Evolutionary conservation across 2,888 invertebrate species (phyloP).

Genomic region (Psococerastis gibbosa): DNA sequence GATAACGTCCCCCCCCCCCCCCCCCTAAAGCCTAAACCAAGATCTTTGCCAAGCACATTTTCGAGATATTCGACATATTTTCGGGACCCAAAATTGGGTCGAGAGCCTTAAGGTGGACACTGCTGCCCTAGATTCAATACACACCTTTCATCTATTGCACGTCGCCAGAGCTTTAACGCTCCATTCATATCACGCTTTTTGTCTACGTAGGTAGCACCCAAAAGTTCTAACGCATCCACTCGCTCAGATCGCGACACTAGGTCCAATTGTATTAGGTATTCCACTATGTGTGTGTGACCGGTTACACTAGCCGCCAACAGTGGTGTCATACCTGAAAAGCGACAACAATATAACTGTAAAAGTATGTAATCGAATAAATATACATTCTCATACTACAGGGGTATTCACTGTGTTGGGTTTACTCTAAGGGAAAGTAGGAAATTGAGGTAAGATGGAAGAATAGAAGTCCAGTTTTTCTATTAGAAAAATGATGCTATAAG

Average conservation of each 20-base stretch:
- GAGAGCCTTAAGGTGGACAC: too few relatives aligned
- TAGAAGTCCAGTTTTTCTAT: too few relatives aligned
- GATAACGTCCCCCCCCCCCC: background rate
- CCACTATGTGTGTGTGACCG: conserved; percentile 84
- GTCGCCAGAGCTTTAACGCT: conserved; percentile 73
- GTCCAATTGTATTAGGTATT: conserved; percentile 61
- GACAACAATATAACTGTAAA: conserved; percentile 11
- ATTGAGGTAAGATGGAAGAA: too few relatives aligned
- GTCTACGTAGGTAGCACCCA: conserved; percentile 93
- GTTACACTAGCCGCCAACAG: conserved; percentile 82
- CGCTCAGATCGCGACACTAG: conserved; percentile 56
- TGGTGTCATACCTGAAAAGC: conserved; percentile 66
- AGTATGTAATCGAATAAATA: too few relatives aligned
- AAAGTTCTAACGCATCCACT: conserved; percentile 75
- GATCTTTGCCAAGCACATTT: too few relatives aligned
- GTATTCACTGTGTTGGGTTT: too few relatives aligned
- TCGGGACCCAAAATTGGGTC: too few relatives aligned
- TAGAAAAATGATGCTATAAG: too few relatives aligned
- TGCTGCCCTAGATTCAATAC: conserved; percentile 13
- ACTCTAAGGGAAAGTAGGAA: too few relatives aligned
- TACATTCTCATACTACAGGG: too few relatives aligned
- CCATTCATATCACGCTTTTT: conserved; percentile 86
- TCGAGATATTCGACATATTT: too few relatives aligned
- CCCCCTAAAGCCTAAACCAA: conserved; percentile 3
- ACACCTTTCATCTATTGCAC: conserved; percentile 75